These are phyloP conservation scores for Pleuronectes platessa DNA, from an alignment of 2,113 vertebrate genomes.

Conservation along the genomic window DNA sequence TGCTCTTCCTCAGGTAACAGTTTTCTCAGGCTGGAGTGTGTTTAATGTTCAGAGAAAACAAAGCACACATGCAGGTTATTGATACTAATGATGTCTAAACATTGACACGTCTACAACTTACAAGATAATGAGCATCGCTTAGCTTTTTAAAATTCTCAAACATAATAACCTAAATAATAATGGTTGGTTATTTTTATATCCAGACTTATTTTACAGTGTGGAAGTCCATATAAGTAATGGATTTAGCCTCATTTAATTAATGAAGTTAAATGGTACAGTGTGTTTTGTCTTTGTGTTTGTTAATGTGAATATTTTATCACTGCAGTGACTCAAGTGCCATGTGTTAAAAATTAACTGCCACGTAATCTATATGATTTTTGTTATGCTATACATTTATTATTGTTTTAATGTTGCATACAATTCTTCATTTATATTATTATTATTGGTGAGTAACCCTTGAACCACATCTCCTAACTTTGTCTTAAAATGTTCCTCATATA, in stretches of 20 bases:
- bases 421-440: too few species aligned
- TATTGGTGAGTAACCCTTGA: too few species aligned
- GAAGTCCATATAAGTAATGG: neutral
- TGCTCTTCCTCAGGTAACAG: conserved; percentile 63
- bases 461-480: too few species aligned
- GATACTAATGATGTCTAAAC: conserved; percentile 4
- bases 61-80: conserved; percentile 11
- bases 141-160: neutral
- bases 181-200: neutral
- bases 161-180: neutral
- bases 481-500: too few species aligned
- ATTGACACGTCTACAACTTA: neutral
- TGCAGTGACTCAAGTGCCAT: neutral
- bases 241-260: conserved; percentile 8
- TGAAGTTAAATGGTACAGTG: neutral
- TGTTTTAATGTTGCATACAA: neutral
- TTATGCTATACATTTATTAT: neutral
- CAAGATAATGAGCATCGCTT: conserved; percentile 9
- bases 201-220: neutral
- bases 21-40: conserved; percentile 42
- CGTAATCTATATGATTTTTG: neutral
- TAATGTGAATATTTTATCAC: conserved; percentile 29
- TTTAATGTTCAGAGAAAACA: neutral
- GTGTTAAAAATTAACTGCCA: neutral
- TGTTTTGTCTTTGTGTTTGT: conserved; percentile 20